These are phyloP conservation scores for Danio kyathit DNA, from an alignment of 2,797 vertebrate species.

Conservation along the genomic window DNA sequence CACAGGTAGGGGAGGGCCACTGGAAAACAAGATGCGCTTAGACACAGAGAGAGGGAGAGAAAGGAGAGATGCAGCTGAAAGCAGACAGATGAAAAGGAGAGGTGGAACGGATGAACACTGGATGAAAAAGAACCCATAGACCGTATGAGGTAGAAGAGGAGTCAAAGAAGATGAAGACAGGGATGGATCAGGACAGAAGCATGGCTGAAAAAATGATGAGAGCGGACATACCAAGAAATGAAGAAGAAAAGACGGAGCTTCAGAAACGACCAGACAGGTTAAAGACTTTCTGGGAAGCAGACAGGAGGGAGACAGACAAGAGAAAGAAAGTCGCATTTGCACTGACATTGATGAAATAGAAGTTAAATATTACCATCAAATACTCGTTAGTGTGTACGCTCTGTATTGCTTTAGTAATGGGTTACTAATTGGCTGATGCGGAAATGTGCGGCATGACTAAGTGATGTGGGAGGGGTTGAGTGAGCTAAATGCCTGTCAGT, in stretches of 20 bases:
- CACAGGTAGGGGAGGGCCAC: constrained; percentile 14
- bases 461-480: constrained; percentile 45
- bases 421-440: constrained; percentile 55
- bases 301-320: constrained; percentile 23
- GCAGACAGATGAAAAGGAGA: constrained; percentile 40
- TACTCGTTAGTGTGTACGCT: constrained; percentile 47
- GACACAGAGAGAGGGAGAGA: background rate
- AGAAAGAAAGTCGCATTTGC: constrained; percentile 31
- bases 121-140: constrained; percentile 46
- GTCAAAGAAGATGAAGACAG: constrained; percentile 33
- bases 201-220: constrained; percentile 32
- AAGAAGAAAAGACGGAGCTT: constrained; percentile 26
- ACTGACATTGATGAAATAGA: constrained; percentile 44
- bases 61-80: constrained; percentile 3
- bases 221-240: constrained; percentile 26
- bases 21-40: background rate
- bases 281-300: constrained; percentile 33
- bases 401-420: constrained; percentile 47
- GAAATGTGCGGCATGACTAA: constrained; percentile 44
- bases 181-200: constrained; percentile 2
- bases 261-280: constrained; percentile 15
- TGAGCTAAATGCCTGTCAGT: constrained; percentile 27
- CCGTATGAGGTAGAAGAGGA: constrained; percentile 33
- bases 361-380: constrained; percentile 46
- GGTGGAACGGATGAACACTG: constrained; percentile 20